phyloP scores from a whole-genome alignment of 37 sponge, comb jelly and placozoan genomes.

The Crambe crambe region DNA sequence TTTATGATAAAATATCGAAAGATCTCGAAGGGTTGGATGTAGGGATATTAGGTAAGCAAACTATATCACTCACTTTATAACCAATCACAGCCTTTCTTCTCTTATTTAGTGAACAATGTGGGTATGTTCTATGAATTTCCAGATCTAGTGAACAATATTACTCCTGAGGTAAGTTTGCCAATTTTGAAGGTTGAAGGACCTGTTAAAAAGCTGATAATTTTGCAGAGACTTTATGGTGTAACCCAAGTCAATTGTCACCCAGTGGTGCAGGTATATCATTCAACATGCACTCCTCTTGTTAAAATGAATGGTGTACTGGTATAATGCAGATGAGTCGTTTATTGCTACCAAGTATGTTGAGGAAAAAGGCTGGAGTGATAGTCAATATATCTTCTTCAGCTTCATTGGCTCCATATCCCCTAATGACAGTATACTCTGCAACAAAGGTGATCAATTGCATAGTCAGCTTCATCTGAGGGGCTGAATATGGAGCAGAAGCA shows the following conservation, averaged over 20 bases:
- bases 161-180: constrained; percentile 25
- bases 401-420: neutral
- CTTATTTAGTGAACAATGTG: constrained; percentile 85
- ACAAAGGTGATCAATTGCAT: no score
- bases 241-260: neutral
- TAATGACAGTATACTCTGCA: constrained; percentile 47
- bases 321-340: constrained; percentile 52
- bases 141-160: constrained; percentile 24
- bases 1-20: constrained; percentile 41
- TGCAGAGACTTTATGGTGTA: neutral
- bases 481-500: no score
- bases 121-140: constrained; percentile 54
- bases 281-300: no score
- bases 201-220: no score
- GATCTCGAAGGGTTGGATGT: constrained; percentile 45
- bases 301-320: neutral
- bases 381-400: constrained; percentile 51
- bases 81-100: no score
- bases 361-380: constrained; percentile 31
- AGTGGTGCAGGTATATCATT: neutral
- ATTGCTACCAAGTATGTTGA: constrained; percentile 56
- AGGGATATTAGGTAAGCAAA: constrained; percentile 54
- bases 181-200: neutral
- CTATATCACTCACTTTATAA: no score
- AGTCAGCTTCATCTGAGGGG: no score